These are phyloP conservation scores for Thamnophis sirtalis DNA, from an alignment of 2,113 vertebrate genomes.

Conservation along the genomic window DNA sequence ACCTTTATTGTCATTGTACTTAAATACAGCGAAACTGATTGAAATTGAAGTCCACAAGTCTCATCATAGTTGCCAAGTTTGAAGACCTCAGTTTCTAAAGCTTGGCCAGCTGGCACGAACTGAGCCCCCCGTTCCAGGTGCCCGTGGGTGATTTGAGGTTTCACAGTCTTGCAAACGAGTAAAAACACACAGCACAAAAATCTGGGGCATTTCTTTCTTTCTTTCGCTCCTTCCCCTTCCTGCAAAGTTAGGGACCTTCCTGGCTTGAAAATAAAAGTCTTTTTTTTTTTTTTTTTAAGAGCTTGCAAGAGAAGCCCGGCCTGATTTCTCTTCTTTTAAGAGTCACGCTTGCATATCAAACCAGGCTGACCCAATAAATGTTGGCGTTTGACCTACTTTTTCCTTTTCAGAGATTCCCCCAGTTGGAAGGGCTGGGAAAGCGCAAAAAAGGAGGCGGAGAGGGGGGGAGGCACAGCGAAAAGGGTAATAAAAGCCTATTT, in stretches of 20 bases:
- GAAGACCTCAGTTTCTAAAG: too few species aligned
- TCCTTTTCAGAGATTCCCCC: background rate
- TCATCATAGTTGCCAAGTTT: too few species aligned
- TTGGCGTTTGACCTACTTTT: background rate
- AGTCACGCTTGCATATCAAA: background rate
- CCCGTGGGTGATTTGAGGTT: background rate
- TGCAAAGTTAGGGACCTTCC: too few species aligned
- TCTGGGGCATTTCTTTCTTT: background rate
- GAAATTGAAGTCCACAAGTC: too few species aligned
- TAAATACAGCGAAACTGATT: too few species aligned
- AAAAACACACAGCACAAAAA: background rate
- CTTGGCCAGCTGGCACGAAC: too few species aligned
- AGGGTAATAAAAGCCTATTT: background rate
- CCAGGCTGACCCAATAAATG: background rate
- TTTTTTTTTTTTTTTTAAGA: background rate
- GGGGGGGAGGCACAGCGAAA: background rate
- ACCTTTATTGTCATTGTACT: too few species aligned
- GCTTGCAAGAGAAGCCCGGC: background rate
- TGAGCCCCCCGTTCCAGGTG: too few species aligned
- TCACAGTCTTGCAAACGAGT: background rate
- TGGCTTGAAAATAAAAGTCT: background rate
- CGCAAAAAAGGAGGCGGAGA: rapidly evolving
- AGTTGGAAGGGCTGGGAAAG: background rate
- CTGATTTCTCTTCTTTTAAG: background rate
- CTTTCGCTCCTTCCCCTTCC: background rate